These are phyloP conservation scores for Xylota segnis DNA, from an alignment of 2,888 invertebrate species.

Conservation along the genomic window DNA sequence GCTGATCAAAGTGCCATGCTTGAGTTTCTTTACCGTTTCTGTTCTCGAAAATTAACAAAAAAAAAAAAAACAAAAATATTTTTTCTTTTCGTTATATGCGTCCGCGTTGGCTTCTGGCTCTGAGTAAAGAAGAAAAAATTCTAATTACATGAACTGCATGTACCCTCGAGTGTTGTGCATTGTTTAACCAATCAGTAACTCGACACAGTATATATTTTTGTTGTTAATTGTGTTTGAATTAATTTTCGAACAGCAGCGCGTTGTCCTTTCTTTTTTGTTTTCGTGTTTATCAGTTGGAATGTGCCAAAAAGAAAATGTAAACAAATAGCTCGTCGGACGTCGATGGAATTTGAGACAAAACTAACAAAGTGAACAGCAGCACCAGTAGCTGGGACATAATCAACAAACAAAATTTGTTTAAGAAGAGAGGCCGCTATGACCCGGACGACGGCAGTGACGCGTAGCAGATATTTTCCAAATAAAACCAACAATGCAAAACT, in stretches of 20 bases:
- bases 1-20: constrained; percentile 16
- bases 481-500: constrained; percentile 27
- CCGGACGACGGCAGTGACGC: not conserved
- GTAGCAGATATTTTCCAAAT: constrained; percentile 10
- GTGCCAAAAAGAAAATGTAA: constrained; percentile 5
- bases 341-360: not conserved
- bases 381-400: not conserved
- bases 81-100: not conserved
- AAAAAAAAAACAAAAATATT: not conserved
- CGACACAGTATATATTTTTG: not conserved
- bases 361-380: not conserved
- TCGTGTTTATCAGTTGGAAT: constrained; percentile 2
- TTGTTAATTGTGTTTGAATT: not conserved
- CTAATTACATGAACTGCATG: not conserved
- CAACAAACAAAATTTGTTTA: not conserved
- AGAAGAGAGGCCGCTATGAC: constrained; percentile 10
- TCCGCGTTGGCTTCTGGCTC: not conserved
- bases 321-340: not conserved
- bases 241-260: not conserved
- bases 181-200: not conserved
- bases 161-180: not conserved
- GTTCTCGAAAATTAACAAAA: constrained; percentile 1
- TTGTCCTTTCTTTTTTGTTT: not conserved
- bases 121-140: not conserved
- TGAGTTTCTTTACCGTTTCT: constrained; percentile 2